Base-by-base conservation (phyloP, 2,797 vertebrate species). In the Coregonus suidteri region DNA sequence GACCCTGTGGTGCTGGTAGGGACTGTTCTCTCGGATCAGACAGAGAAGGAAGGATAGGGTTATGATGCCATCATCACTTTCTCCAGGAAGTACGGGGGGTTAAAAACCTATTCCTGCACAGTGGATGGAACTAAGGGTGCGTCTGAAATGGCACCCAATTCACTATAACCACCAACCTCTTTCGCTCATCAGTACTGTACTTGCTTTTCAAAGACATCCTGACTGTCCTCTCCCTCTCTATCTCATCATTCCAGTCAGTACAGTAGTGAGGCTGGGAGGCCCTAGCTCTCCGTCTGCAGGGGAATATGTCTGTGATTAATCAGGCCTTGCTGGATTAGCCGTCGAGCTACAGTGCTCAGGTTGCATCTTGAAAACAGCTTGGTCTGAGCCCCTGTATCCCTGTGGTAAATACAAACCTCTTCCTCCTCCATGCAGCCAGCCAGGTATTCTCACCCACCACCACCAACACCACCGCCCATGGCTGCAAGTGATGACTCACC, bases 361-460 rank as follows among this genome's bases (percentile, higher is more conserved):
- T 82, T 89, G 86, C 85, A 88, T 91, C 84, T 88, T 88, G 88
- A 88, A 91, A 88, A 85, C 90, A 91, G 87, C 89, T 90, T 89
- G 88, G 84, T 89, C 81, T 82, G 76, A 84, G 80, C 87, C 83
- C 81, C 20, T 82, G 85, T 83, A 82, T 88, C 77, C 81, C 86
- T 76, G 75, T 83, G 85, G 77, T 86, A 88, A 90, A 90, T 84
- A 87, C 86, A 84, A 80, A 79, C 74, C 87, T 6, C 31, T n/a
- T 37, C 7, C 9, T 86, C 79, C 85, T 91, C 81, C 83, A 79
- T 70, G 53, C 20, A 11, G 47, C n/a, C 59, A 62, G 59, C 7
- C 15, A 62, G 59, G 79, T 84, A 81, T 85, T 85, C 82, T 84
- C 4, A 54, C 51, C 52, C 18, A 5, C n/a, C 37, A 9, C 35